These are phyloP conservation scores for Deroptyus accipitrinus DNA, from an alignment of 2,113 vertebrate species.

Conservation along the genomic window DNA sequence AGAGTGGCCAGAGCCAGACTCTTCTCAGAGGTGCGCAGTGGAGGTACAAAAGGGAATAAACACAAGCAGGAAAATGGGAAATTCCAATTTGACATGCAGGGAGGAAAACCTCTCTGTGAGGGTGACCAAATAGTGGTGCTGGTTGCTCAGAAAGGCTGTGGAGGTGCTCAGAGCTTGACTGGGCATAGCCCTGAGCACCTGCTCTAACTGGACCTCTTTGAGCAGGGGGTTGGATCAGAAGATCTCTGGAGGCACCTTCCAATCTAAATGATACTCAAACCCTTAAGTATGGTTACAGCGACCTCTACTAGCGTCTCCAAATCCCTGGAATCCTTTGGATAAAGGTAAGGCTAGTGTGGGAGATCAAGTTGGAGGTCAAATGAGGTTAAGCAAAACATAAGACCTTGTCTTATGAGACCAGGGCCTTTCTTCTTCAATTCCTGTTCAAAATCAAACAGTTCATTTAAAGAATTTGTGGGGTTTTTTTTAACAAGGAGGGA, in stretches of 20 bases:
- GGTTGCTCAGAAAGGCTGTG: neutral
- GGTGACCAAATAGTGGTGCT: neutral
- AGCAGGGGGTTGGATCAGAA: neutral
- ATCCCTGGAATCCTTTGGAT: neutral
- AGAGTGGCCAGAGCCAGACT: neutral
- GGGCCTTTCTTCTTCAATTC: neutral
- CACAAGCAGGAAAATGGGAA: neutral
- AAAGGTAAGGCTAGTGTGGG: neutral
- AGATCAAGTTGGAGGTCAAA: neutral
- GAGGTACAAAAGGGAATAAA: neutral
- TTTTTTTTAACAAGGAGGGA: neutral
- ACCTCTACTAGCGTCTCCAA: neutral
- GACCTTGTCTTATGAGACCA: neutral
- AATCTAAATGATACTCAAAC: neutral
- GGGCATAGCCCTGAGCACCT: neutral
- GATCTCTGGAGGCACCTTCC: neutral
- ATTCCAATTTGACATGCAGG: neutral
- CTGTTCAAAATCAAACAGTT: neutral
- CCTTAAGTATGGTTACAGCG: neutral
- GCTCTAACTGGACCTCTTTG: neutral
- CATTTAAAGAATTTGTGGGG: neutral
- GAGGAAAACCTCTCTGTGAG: too few relatives aligned
- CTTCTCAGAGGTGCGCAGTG: neutral
- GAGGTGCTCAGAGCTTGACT: neutral
- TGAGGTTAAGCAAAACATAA: neutral